Evolutionary conservation across 1,140 invertebrate species (phyloP).

Genomic region (Drosophila parvula): DNA sequence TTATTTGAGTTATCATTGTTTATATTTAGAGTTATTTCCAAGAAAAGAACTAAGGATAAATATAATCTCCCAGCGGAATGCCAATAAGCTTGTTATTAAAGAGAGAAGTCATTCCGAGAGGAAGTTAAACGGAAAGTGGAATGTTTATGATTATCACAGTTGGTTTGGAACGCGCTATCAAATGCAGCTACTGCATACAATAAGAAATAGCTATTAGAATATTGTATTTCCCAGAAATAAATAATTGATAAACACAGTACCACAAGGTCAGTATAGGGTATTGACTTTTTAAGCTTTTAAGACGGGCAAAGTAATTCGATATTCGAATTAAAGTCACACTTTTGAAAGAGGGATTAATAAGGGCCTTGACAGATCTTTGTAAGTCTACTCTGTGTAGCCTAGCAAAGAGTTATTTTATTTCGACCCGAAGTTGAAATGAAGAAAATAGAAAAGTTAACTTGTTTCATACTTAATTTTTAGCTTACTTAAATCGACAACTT

Average conservation of each 20-base stretch:
- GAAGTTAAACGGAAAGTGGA: background rate
- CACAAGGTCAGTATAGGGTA: too few relatives aligned
- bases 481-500: too few relatives aligned
- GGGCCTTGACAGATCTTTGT: background rate
- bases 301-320: constrained; percentile 1
- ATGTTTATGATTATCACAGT: background rate
- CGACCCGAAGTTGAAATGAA: too few relatives aligned
- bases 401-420: background rate
- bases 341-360: background rate
- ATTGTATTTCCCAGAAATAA: constrained; percentile 1
- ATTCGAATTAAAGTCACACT: background rate
- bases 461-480: too few relatives aligned
- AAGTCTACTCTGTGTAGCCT: background rate
- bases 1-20: too few relatives aligned
- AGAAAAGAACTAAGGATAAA: background rate
- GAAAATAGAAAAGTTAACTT: too few relatives aligned
- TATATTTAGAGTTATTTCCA: background rate
- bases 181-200: background rate
- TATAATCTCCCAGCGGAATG: background rate
- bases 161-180: background rate
- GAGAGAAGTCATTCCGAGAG: background rate
- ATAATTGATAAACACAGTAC: too few relatives aligned
- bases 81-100: background rate
- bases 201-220: background rate
- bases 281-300: too few relatives aligned